phyloP scores from a whole-genome alignment of 2,797 vertebrate genomes.

The Ctenosaura bakeri region DNA sequence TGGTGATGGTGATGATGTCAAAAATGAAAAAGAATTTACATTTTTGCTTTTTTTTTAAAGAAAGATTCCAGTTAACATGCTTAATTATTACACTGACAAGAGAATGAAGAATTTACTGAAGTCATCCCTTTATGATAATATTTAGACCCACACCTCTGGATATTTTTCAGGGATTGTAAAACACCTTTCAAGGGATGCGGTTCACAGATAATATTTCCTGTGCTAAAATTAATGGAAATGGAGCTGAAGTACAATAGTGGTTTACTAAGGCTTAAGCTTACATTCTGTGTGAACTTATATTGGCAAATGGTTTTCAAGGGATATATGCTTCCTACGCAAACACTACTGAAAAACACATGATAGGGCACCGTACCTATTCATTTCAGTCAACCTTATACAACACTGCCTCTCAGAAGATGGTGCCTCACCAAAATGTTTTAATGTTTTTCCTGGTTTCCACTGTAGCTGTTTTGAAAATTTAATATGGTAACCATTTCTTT shows the following conservation, averaged over 20 bases:
- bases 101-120: constrained; percentile 30
- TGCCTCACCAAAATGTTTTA: background rate
- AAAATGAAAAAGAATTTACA: background rate
- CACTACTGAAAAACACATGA: background rate
- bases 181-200: background rate
- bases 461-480: constrained; percentile 51
- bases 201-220: background rate
- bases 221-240: constrained; percentile 46
- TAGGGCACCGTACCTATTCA: background rate
- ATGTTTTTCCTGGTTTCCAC: background rate
- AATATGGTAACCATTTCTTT: constrained; percentile 62
- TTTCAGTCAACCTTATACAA: background rate
- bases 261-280: background rate
- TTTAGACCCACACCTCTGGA: background rate
- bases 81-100: constrained; percentile 15
- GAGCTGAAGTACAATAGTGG: constrained; percentile 18
- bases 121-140: background rate
- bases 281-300: background rate
- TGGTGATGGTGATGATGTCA: background rate
- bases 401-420: background rate
- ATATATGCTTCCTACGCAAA: background rate
- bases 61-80: background rate
- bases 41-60: constrained; percentile 4
- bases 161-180: background rate
- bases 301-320: background rate